Base-by-base conservation (phyloP, 2,113 vertebrate species). In the Gasterosteus aculeatus region DNA sequence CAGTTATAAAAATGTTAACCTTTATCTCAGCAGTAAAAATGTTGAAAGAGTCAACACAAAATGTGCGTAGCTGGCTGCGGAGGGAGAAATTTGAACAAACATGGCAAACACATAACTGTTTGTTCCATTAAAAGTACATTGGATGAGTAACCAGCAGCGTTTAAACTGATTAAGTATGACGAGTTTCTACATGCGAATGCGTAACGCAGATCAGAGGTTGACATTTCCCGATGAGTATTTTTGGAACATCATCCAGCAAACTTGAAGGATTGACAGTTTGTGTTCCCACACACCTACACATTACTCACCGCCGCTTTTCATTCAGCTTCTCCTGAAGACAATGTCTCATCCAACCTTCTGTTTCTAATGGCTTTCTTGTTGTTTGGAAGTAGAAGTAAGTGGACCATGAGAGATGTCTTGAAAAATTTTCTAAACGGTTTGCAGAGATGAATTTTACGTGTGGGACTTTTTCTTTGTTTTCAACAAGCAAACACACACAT, bases 241-340 rank as follows among this genome's bases (percentile, higher is more conserved):
- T 56, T 54, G 47, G 47, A 71, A 69, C 46, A 56, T 75, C 54
- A 14, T 47, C 1, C 22, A 7, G 53, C 31, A 62, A n/a, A 63
- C 62, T 69, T 85, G 75, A 57, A 38, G 68, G 59, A 67, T 12
- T 77, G 69, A 75, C 82, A 76, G 72, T 71, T 67, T 75, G 60
- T 57, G 18, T 38, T 38, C 80, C 51, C 65, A 88, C 49, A 87
- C 74, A 80, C 84, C 80, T 65, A 75, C 75, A 73, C 38, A 81
- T 88, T 82, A 88, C 84, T 82, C 82, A 88, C 29, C 19, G 53
- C 3, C 19, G 74, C 56, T 19, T 72, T 75, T 77, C 39, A 70
- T 75, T 81, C 54, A 65, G 16, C 49, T 74, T 75, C 68, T 69
- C 47, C 39, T 59, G 19, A 80, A 85, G 59, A 78, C 77, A 78